Percentiles rank a stretch among this genome's conserved stretches.
Evolutionary conservation across 1,140 invertebrate genomes (phyloP).

Genomic region (Dinothrombium tinctorium): DNA sequence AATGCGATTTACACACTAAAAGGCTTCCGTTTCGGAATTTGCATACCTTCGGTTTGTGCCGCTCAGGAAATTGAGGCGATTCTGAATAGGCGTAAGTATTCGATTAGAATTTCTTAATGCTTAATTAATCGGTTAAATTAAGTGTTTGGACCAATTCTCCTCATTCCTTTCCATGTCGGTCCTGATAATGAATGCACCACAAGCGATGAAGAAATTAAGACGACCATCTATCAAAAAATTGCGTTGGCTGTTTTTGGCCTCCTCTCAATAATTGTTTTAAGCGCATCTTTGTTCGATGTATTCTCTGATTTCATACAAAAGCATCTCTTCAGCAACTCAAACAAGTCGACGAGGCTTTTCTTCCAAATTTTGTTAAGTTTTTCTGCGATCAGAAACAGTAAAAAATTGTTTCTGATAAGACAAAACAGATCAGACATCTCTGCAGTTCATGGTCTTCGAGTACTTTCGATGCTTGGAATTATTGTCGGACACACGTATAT

Average conservation of each 20-base stretch:
- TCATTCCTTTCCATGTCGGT: conserved; percentile 6
- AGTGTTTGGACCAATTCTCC: conserved; percentile 6
- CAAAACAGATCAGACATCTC: conserved; percentile 1
- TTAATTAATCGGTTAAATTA: neutral
- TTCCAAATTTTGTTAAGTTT: neutral
- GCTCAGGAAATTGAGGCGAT: conserved; percentile 9
- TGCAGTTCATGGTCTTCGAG: conserved; percentile 46
- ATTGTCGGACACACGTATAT: conserved; percentile 70
- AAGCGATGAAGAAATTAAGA: neutral
- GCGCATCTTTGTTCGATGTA: too few relatives aligned
- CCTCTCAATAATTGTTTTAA: too few relatives aligned
- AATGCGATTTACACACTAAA: neutral
- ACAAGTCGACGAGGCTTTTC: too few relatives aligned
- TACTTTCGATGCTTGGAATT: conserved; percentile 67
- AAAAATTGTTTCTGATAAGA: neutral
- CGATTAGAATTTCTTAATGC: neutral
- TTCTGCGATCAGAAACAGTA: neutral
- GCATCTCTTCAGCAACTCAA: too few relatives aligned
- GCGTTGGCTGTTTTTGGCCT: neutral
- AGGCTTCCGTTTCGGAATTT: conserved; percentile 13
- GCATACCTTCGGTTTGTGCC: conserved; percentile 13
- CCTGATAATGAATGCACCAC: conserved; percentile 1
- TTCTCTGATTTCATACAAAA: too few relatives aligned
- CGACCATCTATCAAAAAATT: conserved; percentile 2
- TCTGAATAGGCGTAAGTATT: conserved; percentile 7